Conservation (phyloP, 2,797 vertebrate species). For the Enteromius unitaeniatus region DNA sequence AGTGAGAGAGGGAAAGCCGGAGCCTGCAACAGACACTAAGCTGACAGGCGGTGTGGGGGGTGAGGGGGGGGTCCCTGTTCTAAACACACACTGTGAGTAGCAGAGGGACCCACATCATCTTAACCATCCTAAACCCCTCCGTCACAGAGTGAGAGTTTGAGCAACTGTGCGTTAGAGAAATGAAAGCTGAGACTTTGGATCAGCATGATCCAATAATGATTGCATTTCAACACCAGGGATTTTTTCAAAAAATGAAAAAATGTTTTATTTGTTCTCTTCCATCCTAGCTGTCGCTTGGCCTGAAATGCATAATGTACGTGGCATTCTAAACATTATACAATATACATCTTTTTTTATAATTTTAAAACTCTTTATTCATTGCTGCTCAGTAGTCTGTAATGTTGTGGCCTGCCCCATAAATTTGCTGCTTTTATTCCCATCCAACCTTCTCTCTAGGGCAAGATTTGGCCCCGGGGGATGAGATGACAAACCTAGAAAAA, state of each 20-base stretch:
- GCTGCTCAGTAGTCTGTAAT: constrained; percentile 14
- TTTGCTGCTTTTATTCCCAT: constrained; percentile 32
- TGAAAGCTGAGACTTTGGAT: constrained; percentile 19
- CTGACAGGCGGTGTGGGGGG: constrained; percentile 48
- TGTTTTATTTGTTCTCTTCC: constrained; percentile 27
- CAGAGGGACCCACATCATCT: constrained; percentile 50
- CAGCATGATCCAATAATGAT: constrained; percentile 30
- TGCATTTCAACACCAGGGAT: constrained; percentile 19
- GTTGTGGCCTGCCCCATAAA: constrained; percentile 15
- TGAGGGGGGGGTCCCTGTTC: constrained; percentile 23
- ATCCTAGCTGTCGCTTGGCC: neutral
- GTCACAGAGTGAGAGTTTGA: constrained; percentile 31
- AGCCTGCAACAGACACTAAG: constrained; percentile 50
- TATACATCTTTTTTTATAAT: neutral
- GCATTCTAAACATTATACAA: neutral
- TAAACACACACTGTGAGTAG: constrained; percentile 57
- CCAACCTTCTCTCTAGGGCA: constrained; percentile 9
- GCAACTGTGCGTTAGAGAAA: constrained; percentile 11
- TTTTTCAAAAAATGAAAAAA: neutral
- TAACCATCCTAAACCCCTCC: constrained; percentile 49
- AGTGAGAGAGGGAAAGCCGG: constrained; percentile 52
- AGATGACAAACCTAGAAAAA: constrained; percentile 31
- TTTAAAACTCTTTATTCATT: constrained; percentile 14
- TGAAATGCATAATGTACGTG: neutral
- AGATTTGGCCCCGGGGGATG: constrained; percentile 10